phyloP scores from a whole-genome alignment of 2,888 invertebrate genomes.

The Eudasyphora cyanicolor region DNA sequence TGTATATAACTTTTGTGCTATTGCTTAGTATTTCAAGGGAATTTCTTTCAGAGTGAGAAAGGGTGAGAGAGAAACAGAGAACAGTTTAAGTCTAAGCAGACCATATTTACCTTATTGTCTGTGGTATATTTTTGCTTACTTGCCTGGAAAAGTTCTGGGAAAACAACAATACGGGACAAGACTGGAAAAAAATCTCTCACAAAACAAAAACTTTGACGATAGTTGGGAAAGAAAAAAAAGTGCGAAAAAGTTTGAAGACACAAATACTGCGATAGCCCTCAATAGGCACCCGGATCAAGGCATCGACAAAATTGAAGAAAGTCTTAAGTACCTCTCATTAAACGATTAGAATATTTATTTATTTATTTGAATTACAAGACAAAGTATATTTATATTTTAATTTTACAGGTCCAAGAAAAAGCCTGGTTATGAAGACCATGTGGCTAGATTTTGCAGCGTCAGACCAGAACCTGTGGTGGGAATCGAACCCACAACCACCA shows the following conservation, averaged over 20 bases:
- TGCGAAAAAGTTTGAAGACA: neutral
- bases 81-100: slow-evolving; percentile 53
- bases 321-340: too few species aligned
- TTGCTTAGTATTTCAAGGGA: slow-evolving; percentile 47
- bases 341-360: too few species aligned
- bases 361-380: too few species aligned
- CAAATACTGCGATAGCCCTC: neutral
- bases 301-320: too few species aligned
- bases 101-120: slow-evolving; percentile 64
- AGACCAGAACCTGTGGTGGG: too few species aligned
- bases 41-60: too few species aligned
- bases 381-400: too few species aligned
- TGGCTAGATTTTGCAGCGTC: too few species aligned
- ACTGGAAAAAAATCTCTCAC: neutral
- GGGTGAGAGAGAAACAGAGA: slow-evolving; percentile 3
- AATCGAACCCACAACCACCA: too few species aligned
- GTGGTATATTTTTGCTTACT: slow-evolving; percentile 68
- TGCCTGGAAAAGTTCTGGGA: slow-evolving; percentile 59
- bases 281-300: too few species aligned
- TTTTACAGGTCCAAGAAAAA: too few species aligned
- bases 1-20: slow-evolving; percentile 60
- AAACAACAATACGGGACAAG: neutral
- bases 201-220: neutral
- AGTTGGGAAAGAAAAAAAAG: neutral
- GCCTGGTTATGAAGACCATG: too few species aligned